These are phyloP conservation scores for Anseranas semipalmata DNA, from an alignment of 2,113 vertebrate species.

Conservation along the genomic window DNA sequence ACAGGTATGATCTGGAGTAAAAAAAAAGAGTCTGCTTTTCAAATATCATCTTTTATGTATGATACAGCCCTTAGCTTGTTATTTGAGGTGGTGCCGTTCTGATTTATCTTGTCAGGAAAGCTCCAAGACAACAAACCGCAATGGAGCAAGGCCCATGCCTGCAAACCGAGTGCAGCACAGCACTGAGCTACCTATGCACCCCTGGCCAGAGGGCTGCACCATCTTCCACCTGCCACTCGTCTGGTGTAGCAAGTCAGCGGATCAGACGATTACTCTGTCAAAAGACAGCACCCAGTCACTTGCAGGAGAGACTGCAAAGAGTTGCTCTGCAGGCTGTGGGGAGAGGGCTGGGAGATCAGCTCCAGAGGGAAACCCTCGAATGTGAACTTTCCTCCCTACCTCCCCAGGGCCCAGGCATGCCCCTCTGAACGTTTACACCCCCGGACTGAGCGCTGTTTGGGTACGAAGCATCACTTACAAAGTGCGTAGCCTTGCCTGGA, in stretches of 20 bases:
- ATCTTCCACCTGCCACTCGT: background rate
- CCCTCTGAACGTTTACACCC: too few relatives aligned
- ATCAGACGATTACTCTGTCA: background rate
- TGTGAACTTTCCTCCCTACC: background rate
- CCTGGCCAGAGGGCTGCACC: background rate
- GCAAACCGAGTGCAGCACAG: background rate
- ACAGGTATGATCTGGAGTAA: background rate
- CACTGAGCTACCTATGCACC: background rate
- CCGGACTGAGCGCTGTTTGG: rapidly evolving
- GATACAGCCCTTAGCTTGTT: background rate
- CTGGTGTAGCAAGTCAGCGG: background rate
- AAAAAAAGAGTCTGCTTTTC: background rate
- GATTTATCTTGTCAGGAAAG: background rate
- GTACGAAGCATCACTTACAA: rapidly evolving
- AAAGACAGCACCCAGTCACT: background rate
- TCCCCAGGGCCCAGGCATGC: too few relatives aligned
- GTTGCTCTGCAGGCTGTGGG: background rate
- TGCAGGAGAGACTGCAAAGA: background rate
- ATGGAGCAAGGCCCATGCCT: background rate
- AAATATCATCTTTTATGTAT: background rate
- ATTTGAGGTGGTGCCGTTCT: background rate
- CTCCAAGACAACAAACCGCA: background rate
- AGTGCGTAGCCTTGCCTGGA: background rate
- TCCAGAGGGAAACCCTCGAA: too few relatives aligned
- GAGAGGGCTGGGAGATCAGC: background rate